Evolutionary conservation across 2,888 invertebrate species (phyloP), one percentile per base, ranked within the genome.

Genomic region (Dromius quadrimaculatus): DNA sequence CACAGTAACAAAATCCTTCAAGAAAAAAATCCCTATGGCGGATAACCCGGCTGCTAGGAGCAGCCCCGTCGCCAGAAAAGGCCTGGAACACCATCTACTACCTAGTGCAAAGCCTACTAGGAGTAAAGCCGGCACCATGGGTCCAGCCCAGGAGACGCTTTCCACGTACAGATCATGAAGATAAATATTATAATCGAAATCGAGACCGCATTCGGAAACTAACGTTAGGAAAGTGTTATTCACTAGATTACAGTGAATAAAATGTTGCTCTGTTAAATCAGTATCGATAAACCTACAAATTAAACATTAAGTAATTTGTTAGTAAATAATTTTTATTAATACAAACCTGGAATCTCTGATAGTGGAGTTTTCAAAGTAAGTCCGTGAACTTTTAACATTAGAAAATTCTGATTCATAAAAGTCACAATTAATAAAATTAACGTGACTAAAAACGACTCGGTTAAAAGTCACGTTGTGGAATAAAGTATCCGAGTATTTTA

Each of bases 381-480:
- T 89, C 68, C 87, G 87, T 50, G 91, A 91, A 9, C 90, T 89
- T 79, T 89, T 90, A 43, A 92, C 88, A 75, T 89, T 90, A 23
- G 87, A 86, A 77, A 93, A 90, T 74, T 89, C 88, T 2, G 88
- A 88, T 43, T 88, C 87, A n/a, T 84, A 82, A 77, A 93, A 90
- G 3, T 88, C 85, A 78, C 92, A 92, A 77, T 90, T 90, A 74
- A 84, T 82, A 80, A 92, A 92, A 71, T 87, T 83, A 15, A 92
- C 90, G 76, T 92, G 92, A 72, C 88, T 91, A 79, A 92, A 84
- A 74, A 90, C 83, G 80, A 91, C 84, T 75, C 90, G 88, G 15
- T 85, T 84, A 79, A 92, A 92, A 15, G 87, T 88, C 77, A 89
- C 89, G 73, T 89, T 87, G 23, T 80, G 79, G 80, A 92, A 92